These are phyloP conservation scores for Varecia variegata DNA, from an alignment of 2,797 vertebrate species.

Conservation along the genomic window DNA sequence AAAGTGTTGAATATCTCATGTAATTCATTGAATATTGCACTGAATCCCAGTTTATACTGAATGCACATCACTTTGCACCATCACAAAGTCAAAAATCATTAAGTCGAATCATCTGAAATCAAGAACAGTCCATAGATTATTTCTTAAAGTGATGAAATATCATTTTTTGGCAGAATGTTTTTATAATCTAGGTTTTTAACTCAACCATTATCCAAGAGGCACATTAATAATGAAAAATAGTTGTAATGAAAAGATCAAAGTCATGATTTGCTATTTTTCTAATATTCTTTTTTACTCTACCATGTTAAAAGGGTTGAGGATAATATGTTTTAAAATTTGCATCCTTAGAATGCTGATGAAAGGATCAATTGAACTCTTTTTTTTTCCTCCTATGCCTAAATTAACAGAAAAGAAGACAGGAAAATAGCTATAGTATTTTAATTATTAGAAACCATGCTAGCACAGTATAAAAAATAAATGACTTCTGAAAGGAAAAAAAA, in stretches of 20 bases:
- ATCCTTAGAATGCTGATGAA: background rate
- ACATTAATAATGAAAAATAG: background rate
- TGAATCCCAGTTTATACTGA: background rate
- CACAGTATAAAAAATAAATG: background rate
- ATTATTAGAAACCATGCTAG: background rate
- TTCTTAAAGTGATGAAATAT: slow-evolving; percentile 1
- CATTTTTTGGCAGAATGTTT: background rate
- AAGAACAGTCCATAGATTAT: background rate
- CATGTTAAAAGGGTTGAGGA: background rate
- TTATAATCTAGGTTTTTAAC: background rate
- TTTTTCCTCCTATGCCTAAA: background rate
- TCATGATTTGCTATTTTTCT: background rate
- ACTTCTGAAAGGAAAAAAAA: background rate
- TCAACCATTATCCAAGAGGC: background rate
- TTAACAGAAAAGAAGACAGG: background rate
- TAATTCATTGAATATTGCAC: background rate
- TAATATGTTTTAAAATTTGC: background rate
- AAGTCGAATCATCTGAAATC: background rate
- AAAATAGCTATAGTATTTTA: background rate
- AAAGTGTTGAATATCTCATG: background rate
- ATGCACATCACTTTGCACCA: background rate
- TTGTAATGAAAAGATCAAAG: background rate
- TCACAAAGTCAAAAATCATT: background rate
- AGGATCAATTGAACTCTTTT: background rate
- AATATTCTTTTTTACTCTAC: background rate